Evolutionary conservation across 1,140 invertebrate genomes (phyloP).

Genomic region (Platyscapa corneri): DNA sequence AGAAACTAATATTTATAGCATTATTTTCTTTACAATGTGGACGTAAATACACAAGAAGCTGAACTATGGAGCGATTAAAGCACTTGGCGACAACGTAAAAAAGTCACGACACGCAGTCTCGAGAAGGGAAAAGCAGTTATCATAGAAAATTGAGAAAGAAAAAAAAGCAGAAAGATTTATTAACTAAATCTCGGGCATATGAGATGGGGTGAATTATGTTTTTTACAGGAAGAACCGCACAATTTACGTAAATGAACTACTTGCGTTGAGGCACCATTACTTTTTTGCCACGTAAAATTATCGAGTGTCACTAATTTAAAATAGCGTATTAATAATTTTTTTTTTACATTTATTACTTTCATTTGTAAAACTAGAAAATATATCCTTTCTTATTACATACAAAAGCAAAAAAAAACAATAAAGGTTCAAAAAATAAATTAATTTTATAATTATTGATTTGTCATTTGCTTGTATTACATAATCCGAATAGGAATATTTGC

Average conservation of each 20-base stretch:
- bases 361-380: too few species aligned
- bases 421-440: too few species aligned
- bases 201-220: constrained; percentile 13
- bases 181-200: constrained; percentile 32
- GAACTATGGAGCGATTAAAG: not conserved
- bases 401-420: too few species aligned
- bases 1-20: constrained; percentile 26
- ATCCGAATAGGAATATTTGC: too few species aligned
- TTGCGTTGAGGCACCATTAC: constrained; percentile 1
- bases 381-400: too few species aligned
- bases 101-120: not conserved
- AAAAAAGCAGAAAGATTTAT: constrained; percentile 39
- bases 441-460: too few species aligned
- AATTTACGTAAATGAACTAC: constrained; percentile 39
- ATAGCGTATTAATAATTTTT: not conserved
- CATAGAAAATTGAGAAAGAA: constrained; percentile 19
- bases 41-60: too few species aligned
- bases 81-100: constrained; percentile 4
- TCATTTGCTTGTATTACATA: too few species aligned
- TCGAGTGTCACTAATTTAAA: not conserved
- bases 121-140: not conserved
- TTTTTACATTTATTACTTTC: not conserved
- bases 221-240: not conserved
- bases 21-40: not conserved
- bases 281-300: not conserved